Percentiles rank a stretch among this genome's conserved stretches.
These are phyloP conservation scores for Meliscaeva auricollis DNA, from an alignment of 2,888 invertebrate species.

Conservation along the genomic window DNA sequence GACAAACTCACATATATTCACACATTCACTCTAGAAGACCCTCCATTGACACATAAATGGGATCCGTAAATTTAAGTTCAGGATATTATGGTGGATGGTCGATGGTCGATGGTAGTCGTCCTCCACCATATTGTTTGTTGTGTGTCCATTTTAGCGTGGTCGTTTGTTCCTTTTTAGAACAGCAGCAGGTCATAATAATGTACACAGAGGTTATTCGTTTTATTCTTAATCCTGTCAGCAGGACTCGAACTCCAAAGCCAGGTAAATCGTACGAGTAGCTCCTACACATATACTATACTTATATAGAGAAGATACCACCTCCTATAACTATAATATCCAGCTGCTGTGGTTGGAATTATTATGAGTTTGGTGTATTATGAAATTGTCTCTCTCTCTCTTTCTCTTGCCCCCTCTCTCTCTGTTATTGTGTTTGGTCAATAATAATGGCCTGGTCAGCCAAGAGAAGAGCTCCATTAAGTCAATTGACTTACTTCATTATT, in stretches of 20 bases:
- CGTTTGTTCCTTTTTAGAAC: constrained; percentile 44
- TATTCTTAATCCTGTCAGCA: constrained; percentile 48
- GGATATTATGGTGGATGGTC: constrained; percentile 6
- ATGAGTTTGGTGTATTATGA: constrained; percentile 58
- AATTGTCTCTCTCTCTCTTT: constrained; percentile 46
- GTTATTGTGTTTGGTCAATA: constrained; percentile 51
- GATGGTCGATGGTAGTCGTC: too few relatives aligned
- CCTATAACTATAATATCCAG: neutral
- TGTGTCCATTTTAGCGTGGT: constrained; percentile 54
- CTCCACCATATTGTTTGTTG: constrained; percentile 54
- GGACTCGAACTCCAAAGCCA: constrained; percentile 21
- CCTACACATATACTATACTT: neutral
- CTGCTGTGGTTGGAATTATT: constrained; percentile 44
- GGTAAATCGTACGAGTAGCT: constrained; percentile 18
- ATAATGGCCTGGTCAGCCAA: constrained; percentile 29
- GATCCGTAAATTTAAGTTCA: constrained; percentile 68
- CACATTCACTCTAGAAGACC: constrained; percentile 49
- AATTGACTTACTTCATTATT: constrained; percentile 75
- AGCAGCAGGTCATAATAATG: constrained; percentile 45
- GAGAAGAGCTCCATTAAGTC: constrained; percentile 56
- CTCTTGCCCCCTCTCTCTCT: too few relatives aligned
- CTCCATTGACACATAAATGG: constrained; percentile 39
- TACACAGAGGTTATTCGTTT: constrained; percentile 32
- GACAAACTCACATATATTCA: constrained; percentile 45
- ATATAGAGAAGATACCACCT: neutral